Base-by-base conservation (phyloP, 2,113 vertebrate genomes). In the Tiliqua scincoides region DNA sequence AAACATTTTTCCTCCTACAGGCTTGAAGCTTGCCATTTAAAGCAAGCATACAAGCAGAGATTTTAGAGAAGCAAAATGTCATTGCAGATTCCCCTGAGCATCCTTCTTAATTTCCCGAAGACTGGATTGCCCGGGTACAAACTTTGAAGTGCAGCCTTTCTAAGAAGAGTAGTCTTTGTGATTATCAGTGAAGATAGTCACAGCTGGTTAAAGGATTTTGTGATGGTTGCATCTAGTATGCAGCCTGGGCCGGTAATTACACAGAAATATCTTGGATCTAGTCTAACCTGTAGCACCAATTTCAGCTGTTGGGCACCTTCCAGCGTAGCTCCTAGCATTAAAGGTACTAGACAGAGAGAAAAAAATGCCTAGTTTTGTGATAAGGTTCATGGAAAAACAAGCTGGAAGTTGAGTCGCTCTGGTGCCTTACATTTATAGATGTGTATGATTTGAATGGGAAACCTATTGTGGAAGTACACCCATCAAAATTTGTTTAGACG, bases 261-360 rank as follows among this genome's bases (percentile, higher is more conserved):
- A 0, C 23, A 37, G 74, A 61, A 84, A 76, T 0, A 73, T 75
- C 87, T 72, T 85, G 91, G 87, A 90, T 79, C 35, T 71, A 78
- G 86, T 90, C 93, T 91, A 94, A 88, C 84, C 91, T 0, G 0
- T 89, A 91, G 90, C 90, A 85, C 91, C 87, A 78, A 81, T 82
- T 68, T 94, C 91, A 90, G 88, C 90, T 87, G 85, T 74, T 90
- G 79, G 0, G 0, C 87, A 80, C 37, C 23, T 89, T 94, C 89
- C 87, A 94, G 62, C 81, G 84, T 87, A 90, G 61, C 0, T 61
- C 88, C 91, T 89, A 87, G 87, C n/a, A 85, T 79, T 84, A 90
- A 89, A 92, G 93, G 80, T 90, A 90, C 23, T 63, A 80, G 37
- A 54, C 9, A 52, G 71, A 17, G 30, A n/a, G 30, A 52, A 62